phyloP scores from a whole-genome alignment of 2,797 vertebrate species.

The Silurus lanzhouensis region DNA sequence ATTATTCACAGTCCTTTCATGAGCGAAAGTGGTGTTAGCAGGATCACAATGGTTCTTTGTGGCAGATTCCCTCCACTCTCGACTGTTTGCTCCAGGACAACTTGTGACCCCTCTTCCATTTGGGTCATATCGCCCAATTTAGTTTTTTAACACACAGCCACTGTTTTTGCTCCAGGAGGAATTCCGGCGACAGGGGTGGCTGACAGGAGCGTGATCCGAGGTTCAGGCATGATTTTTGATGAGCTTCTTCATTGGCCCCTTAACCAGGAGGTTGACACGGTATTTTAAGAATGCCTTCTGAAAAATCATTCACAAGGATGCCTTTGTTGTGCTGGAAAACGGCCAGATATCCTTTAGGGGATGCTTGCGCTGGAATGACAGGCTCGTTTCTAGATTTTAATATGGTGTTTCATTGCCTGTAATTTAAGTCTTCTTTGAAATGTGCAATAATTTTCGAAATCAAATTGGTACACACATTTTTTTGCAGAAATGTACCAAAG shows the following conservation, averaged over 20 bases:
- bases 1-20: constrained; percentile 33
- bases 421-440: background rate
- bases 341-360: constrained; percentile 34
- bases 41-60: constrained; percentile 72
- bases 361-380: background rate
- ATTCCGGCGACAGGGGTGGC: constrained; percentile 60
- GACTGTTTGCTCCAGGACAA: constrained; percentile 67
- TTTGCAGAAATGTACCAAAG: background rate
- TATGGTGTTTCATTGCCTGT: background rate
- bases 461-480: background rate
- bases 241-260: constrained; percentile 32
- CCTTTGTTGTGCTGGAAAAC: constrained; percentile 30
- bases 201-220: constrained; percentile 48
- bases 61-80: constrained; percentile 57
- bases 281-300: constrained; percentile 50
- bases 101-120: constrained; percentile 72
- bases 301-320: constrained; percentile 35
- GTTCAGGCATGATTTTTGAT: constrained; percentile 32
- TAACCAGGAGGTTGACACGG: constrained; percentile 59
- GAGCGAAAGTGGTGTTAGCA: constrained; percentile 58
- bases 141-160: constrained; percentile 61
- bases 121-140: constrained; percentile 69
- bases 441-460: background rate
- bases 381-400: background rate
- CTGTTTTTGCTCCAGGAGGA: constrained; percentile 57